Percentiles rank a stretch among this genome's conserved stretches.
Evolutionary conservation across 2,113 vertebrate genomes (phyloP).

Genomic region (Myodes glareolus): DNA sequence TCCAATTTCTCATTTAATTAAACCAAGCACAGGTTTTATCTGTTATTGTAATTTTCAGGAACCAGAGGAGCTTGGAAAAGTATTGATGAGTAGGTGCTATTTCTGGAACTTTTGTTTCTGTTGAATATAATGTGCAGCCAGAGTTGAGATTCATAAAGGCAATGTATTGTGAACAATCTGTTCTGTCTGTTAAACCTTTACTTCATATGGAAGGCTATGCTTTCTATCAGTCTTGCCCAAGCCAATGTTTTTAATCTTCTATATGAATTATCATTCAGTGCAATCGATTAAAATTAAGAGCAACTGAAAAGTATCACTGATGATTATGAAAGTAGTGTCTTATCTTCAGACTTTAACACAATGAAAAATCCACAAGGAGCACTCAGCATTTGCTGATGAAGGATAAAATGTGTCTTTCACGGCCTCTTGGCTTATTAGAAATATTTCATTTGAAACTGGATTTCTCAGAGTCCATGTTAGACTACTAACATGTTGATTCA

Average conservation of each 20-base stretch:
- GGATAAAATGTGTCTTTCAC: background rate
- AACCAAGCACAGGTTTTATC: background rate
- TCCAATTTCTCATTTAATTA: conserved; percentile 29
- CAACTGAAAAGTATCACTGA: background rate
- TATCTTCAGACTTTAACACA: background rate
- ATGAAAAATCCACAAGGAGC: background rate
- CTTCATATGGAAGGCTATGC: background rate
- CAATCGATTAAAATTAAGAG: background rate
- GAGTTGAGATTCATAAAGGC: background rate
- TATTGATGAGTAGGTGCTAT: background rate
- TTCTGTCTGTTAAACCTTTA: background rate
- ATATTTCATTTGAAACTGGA: conserved; percentile 50
- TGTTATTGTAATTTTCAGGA: background rate
- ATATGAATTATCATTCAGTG: background rate
- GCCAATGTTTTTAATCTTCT: background rate
- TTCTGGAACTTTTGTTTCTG: conserved; percentile 28
- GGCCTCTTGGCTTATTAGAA: background rate
- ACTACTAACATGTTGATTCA: conserved; percentile 38
- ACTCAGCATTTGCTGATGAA: background rate
- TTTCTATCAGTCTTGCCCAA: conserved; percentile 24
- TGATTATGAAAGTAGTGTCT: background rate
- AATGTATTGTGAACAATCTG: background rate
- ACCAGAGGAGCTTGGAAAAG: conserved; percentile 13
- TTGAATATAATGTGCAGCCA: background rate
- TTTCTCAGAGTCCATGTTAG: background rate